phyloP scores from a whole-genome alignment of 2,888 invertebrate genomes.

The Bombylius major region DNA sequence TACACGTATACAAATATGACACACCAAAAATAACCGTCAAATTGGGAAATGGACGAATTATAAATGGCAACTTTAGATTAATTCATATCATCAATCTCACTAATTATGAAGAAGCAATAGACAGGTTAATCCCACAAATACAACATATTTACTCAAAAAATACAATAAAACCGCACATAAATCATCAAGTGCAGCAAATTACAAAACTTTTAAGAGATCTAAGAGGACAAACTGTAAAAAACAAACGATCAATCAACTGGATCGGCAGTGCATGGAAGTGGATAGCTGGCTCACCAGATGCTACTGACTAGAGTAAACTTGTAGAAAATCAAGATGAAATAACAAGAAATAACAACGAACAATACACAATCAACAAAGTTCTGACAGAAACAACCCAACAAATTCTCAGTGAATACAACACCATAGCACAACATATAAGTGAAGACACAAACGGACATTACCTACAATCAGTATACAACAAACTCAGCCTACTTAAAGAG shows the following conservation, averaged over 20 bases:
- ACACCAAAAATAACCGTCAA: too few relatives aligned
- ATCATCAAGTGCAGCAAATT: neutral
- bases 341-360: neutral
- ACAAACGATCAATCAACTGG: neutral
- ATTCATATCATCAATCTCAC: neutral
- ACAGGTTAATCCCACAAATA: neutral
- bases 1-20: too few relatives aligned
- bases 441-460: neutral
- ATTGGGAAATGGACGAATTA: too few relatives aligned
- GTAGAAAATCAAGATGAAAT: neutral
- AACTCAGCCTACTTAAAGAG: neutral
- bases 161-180: neutral
- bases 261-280: slow-evolving; percentile 1
- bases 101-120: neutral
- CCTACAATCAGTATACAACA: neutral
- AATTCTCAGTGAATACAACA: neutral
- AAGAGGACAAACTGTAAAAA: neutral
- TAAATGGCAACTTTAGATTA: neutral
- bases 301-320: neutral
- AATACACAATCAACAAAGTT: neutral
- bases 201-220: neutral
- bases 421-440: too few relatives aligned
- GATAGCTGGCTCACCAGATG: neutral
- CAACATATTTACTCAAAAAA: neutral
- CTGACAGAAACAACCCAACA: neutral